Conservation (phyloP, 2,797 vertebrate genomes). For the Columba guinea region DNA sequence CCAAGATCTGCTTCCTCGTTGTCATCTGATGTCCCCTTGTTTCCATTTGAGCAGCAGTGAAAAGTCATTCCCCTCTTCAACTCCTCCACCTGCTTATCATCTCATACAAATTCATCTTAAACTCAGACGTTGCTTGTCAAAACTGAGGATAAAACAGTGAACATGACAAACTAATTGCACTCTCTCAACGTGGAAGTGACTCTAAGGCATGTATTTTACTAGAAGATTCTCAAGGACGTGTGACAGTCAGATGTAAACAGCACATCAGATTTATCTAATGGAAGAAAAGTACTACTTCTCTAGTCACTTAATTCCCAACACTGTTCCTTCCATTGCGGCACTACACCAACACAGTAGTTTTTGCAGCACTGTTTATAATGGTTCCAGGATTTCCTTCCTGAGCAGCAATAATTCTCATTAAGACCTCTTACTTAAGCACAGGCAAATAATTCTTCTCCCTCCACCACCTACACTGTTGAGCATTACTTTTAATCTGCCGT, state of each 20-base stretch:
- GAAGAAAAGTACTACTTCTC: not conserved
- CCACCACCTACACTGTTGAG: not conserved
- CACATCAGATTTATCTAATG: not conserved
- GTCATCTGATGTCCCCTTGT: not conserved
- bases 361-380: not conserved
- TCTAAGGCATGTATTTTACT: not conserved
- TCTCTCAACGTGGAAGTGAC: not conserved
- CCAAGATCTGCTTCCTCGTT: not conserved
- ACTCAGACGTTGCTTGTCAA: not conserved
- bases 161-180: not conserved
- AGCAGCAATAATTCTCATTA: not conserved
- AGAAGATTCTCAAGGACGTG: not conserved
- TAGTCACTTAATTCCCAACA: not conserved
- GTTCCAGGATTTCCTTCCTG: not conserved
- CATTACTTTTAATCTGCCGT: rapidly evolving
- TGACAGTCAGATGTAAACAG: not conserved
- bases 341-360: not conserved
- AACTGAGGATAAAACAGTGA: not conserved
- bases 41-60: not conserved
- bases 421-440: not conserved
- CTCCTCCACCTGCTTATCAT: not conserved
- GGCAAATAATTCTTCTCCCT: not conserved
- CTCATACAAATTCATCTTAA: not conserved
- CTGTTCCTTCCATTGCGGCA: not conserved
- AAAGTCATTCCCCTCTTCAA: not conserved